Evolutionary conservation across 2,797 vertebrate genomes (phyloP).

Genomic region (Falco berigora): DNA sequence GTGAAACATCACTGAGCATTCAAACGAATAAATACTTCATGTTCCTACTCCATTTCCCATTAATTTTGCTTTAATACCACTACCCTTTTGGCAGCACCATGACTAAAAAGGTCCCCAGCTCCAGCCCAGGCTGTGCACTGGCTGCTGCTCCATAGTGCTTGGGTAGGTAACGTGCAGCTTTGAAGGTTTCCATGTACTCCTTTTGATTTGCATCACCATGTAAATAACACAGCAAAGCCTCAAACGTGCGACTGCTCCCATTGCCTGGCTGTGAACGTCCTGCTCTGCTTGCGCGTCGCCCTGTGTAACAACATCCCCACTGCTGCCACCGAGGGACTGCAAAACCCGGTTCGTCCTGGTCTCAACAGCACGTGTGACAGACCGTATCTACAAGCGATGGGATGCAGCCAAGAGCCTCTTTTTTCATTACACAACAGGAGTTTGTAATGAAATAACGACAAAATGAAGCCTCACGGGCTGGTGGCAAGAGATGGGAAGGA

Average conservation of each 20-base stretch:
- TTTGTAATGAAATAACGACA: not conserved
- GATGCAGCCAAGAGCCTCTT: not conserved
- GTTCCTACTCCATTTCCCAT: not conserved
- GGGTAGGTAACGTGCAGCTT: not conserved
- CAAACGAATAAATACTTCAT: not conserved
- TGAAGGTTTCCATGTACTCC: accelerated
- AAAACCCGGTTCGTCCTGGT: not conserved
- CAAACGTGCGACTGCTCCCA: not conserved
- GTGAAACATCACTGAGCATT: not conserved
- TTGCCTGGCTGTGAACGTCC: not conserved
- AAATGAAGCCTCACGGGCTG: not conserved
- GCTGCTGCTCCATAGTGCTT: not conserved
- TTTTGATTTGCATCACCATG: not conserved
- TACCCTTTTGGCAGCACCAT: not conserved
- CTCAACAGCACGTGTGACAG: not conserved
- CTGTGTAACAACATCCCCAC: accelerated
- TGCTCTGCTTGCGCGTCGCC: accelerated
- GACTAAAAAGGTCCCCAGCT: not conserved
- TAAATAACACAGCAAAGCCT: not conserved
- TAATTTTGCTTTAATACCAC: not conserved
- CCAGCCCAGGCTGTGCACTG: not conserved
- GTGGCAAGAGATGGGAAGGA: not conserved
- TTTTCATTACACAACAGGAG: not conserved
- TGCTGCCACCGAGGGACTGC: not conserved
- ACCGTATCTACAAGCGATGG: not conserved